Evolutionary conservation across 2,797 vertebrate species (phyloP).

Genomic region (Mus caroli): DNA sequence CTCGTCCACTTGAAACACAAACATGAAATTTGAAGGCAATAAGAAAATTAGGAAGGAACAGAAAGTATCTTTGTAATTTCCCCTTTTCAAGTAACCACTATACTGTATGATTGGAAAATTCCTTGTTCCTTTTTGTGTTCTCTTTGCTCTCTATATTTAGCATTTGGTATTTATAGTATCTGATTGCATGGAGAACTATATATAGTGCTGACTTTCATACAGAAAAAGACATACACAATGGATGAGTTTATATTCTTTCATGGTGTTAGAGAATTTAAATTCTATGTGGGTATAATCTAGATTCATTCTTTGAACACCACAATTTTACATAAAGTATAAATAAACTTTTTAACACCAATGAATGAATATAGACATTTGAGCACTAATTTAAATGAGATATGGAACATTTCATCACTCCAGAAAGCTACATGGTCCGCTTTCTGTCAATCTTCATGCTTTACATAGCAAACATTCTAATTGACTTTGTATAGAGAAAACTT

Average conservation of each 20-base stretch:
- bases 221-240: not conserved
- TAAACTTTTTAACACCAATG: not conserved
- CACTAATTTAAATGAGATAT: not conserved
- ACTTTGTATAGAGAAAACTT: not conserved
- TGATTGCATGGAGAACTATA: slow-evolving; percentile 13
- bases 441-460: not conserved
- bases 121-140: slow-evolving; percentile 59
- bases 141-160: slow-evolving; percentile 61
- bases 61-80: slow-evolving; percentile 68
- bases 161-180: slow-evolving; percentile 54
- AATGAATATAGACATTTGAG: not conserved
- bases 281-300: not conserved
- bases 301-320: not conserved
- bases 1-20: slow-evolving; percentile 55
- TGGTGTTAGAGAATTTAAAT: slow-evolving; percentile 40
- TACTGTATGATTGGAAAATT: slow-evolving; percentile 72
- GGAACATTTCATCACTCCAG: slow-evolving; percentile 7
- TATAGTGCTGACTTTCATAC: not conserved
- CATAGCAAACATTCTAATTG: not conserved
- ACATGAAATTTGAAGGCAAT: slow-evolving; percentile 59
- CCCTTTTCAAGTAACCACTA: slow-evolving; percentile 39
- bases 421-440: not conserved
- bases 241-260: not conserved
- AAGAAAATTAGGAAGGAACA: slow-evolving; percentile 64
- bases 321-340: slow-evolving; percentile 2